These are phyloP conservation scores for Mimumesa dahlbomi DNA, from an alignment of 2,888 invertebrate species.

Conservation along the genomic window DNA sequence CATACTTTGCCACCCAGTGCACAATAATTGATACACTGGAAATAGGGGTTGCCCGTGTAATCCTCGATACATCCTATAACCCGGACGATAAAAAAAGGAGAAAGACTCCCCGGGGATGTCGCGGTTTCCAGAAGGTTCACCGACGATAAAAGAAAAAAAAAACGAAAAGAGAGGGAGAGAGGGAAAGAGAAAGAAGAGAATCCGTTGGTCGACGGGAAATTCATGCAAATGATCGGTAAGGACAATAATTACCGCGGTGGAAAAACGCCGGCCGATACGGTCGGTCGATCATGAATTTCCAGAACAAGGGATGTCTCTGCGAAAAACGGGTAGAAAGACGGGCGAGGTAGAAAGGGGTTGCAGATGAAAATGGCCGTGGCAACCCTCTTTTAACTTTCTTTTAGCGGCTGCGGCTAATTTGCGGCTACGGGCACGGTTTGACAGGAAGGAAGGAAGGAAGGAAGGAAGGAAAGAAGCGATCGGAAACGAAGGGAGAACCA, in stretches of 20 bases:
- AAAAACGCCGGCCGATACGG: slow-evolving; percentile 45
- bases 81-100: neutral
- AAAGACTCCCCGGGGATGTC: neutral
- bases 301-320: neutral
- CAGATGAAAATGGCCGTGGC: slow-evolving; percentile 46
- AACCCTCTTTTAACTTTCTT: slow-evolving; percentile 70
- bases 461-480: slow-evolving; percentile 65
- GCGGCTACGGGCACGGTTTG: slow-evolving; percentile 70
- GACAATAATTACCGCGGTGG: slow-evolving; percentile 50
- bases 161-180: too few species aligned
- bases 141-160: too few species aligned
- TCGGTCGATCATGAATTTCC: slow-evolving; percentile 49
- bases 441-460: slow-evolving; percentile 71
- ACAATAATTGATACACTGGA: slow-evolving; percentile 56
- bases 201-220: slow-evolving; percentile 43
- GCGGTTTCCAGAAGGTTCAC: neutral
- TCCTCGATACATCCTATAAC: slow-evolving; percentile 1
- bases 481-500: slow-evolving; percentile 51
- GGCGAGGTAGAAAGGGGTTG: slow-evolving; percentile 32
- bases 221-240: slow-evolving; percentile 45
- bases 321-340: neutral
- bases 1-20: slow-evolving; percentile 57
- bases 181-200: too few species aligned
- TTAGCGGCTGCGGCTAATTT: slow-evolving; percentile 71
- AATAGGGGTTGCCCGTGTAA: neutral